These are phyloP conservation scores for Parotocinclus haroldoi DNA, from an alignment of 2,797 vertebrate genomes.

Conservation along the genomic window DNA sequence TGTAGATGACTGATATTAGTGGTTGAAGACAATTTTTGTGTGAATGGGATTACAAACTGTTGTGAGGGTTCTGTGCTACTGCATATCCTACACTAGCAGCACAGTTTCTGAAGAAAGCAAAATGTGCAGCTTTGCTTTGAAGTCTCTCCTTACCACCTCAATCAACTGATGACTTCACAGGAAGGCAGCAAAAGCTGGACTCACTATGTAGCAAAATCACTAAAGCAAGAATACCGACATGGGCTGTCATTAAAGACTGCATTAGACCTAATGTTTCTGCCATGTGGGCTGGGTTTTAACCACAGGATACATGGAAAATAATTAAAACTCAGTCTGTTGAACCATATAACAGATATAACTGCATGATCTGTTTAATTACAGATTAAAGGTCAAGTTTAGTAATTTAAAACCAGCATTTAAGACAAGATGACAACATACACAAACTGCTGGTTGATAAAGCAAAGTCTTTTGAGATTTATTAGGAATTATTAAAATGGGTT, in stretches of 20 bases:
- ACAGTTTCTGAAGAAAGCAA: slow-evolving; percentile 34
- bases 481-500: slow-evolving; percentile 31
- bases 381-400: slow-evolving; percentile 41
- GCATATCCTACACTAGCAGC: slow-evolving; percentile 15
- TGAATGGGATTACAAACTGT: background rate
- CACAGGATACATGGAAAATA: slow-evolving; percentile 55
- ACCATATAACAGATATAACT: slow-evolving; percentile 46
- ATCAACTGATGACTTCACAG: slow-evolving; percentile 62
- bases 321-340: slow-evolving; percentile 55
- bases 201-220: slow-evolving; percentile 58
- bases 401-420: slow-evolving; percentile 31
- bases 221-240: slow-evolving; percentile 61
- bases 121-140: slow-evolving; percentile 55
- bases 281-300: slow-evolving; percentile 57
- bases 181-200: slow-evolving; percentile 59
- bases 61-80: slow-evolving; percentile 13
- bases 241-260: slow-evolving; percentile 64
- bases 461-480: slow-evolving; percentile 20
- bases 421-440: slow-evolving; percentile 27
- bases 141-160: slow-evolving; percentile 51
- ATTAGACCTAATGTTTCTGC: slow-evolving; percentile 64
- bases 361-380: slow-evolving; percentile 34
- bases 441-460: slow-evolving; percentile 32
- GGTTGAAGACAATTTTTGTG: too few relatives aligned
- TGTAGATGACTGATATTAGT: too few relatives aligned